Conservation (phyloP, 2,797 vertebrate species). For the Cynodonichthys magdalenae region DNA sequence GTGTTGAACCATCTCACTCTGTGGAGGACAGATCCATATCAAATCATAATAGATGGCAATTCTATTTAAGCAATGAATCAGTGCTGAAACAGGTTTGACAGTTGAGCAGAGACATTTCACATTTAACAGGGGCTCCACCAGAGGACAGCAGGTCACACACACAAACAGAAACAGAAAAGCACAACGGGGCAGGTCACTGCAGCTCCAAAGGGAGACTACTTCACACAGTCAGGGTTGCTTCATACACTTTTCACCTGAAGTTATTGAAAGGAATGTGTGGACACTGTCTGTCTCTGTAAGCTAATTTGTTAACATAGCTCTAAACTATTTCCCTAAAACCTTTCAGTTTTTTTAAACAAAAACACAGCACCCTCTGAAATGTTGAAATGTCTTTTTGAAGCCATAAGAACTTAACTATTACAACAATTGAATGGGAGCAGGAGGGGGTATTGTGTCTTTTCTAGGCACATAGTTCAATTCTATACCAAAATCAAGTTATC, state of each 20-base stretch:
- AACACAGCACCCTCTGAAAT: too few species aligned
- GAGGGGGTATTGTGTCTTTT: too few species aligned
- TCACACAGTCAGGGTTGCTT: constrained; percentile 32
- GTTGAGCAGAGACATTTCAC: constrained; percentile 60
- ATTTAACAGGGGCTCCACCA: constrained; percentile 55
- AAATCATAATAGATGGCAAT: constrained; percentile 70
- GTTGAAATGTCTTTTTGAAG: too few species aligned
- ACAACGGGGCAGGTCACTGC: constrained; percentile 6
- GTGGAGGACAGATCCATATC: constrained; percentile 67
- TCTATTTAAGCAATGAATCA: constrained; percentile 74
- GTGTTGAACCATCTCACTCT: constrained; percentile 63
- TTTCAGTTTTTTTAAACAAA: too few species aligned
- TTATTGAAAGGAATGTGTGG: constrained; percentile 5
- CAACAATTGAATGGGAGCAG: too few species aligned
- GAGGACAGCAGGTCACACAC: constrained; percentile 43
- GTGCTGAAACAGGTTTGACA: constrained; percentile 59
- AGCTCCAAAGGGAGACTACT: constrained; percentile 25
- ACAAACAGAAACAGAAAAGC: constrained; percentile 13
- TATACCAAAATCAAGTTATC: too few species aligned
- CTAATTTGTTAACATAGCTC: too few species aligned
- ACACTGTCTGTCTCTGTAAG: neutral
- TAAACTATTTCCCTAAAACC: too few species aligned
- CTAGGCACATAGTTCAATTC: too few species aligned
- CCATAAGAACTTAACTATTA: too few species aligned
- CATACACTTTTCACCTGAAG: constrained; percentile 21